phyloP scores from a whole-genome alignment of 2,113 vertebrate species.

The Balaeniceps rex region DNA sequence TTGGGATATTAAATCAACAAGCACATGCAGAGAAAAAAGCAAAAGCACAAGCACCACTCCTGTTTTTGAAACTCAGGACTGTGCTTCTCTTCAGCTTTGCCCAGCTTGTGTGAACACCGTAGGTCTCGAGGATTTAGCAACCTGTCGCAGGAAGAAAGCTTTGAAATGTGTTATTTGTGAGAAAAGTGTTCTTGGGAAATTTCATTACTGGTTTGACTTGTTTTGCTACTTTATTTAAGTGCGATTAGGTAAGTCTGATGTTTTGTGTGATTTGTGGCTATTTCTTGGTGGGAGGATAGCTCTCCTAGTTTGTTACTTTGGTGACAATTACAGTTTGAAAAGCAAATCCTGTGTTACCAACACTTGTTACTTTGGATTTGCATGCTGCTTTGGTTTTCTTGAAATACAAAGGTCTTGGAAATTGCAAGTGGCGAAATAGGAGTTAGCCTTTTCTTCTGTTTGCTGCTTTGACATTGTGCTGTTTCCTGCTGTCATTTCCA shows the following conservation, averaged over 20 bases:
- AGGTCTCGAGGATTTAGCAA: not conserved
- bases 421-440: not conserved
- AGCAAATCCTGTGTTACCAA: not conserved
- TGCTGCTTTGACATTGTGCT: not conserved
- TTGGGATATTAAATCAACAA: constrained; percentile 9
- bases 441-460: not conserved
- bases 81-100: not conserved
- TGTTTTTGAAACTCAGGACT: not conserved
- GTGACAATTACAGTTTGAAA: not conserved
- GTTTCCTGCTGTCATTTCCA: not conserved
- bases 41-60: not conserved
- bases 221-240: not conserved
- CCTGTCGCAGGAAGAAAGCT: not conserved
- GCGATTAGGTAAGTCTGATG: constrained; percentile 26
- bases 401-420: not conserved
- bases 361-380: not conserved
- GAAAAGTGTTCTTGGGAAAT: not conserved
- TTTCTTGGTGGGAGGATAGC: not conserved
- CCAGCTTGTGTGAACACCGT: not conserved
- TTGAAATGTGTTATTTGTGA: not conserved
- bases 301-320: not conserved
- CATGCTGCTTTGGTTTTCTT: not conserved
- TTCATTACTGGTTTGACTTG: not conserved
- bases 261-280: not conserved
- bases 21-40: not conserved